These are phyloP conservation scores for Neosilurus hyrtlii DNA, from an alignment of 2,797 vertebrate species.

Conservation along the genomic window DNA sequence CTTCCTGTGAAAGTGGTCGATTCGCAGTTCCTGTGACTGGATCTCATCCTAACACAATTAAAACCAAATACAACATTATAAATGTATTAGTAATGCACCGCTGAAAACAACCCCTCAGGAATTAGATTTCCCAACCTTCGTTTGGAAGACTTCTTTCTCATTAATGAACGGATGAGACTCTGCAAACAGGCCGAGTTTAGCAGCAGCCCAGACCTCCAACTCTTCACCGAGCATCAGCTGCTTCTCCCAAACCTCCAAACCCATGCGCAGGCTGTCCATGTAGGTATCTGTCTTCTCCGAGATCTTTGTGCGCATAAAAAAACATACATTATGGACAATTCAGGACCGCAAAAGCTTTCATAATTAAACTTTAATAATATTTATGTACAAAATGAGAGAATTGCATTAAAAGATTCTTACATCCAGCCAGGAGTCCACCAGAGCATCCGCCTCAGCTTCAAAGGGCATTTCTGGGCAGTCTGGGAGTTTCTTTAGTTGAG, in stretches of 20 bases:
- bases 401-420: constrained; percentile 70
- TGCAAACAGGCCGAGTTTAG: constrained; percentile 71
- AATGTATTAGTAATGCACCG: background rate
- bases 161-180: constrained; percentile 72
- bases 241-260: constrained; percentile 89
- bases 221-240: constrained; percentile 78
- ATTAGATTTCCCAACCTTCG: constrained; percentile 72
- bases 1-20: constrained; percentile 81
- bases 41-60: constrained; percentile 77
- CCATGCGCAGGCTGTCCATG: constrained; percentile 83
- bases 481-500: constrained; percentile 87
- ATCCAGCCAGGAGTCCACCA: constrained; percentile 95
- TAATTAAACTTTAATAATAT: background rate
- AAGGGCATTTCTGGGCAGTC: constrained; percentile 82
- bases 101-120: background rate
- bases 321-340: background rate
- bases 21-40: constrained; percentile 75
- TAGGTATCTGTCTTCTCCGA: constrained; percentile 88
- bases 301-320: constrained; percentile 68
- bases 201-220: constrained; percentile 77
- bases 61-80: background rate
- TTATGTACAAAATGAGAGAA: background rate
- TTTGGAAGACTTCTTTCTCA: constrained; percentile 71
- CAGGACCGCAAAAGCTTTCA: background rate
- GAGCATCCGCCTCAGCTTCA: constrained; percentile 83